These are phyloP conservation scores for Galerucella calmariensis DNA, from an alignment of 2,888 invertebrate genomes.

Conservation along the genomic window DNA sequence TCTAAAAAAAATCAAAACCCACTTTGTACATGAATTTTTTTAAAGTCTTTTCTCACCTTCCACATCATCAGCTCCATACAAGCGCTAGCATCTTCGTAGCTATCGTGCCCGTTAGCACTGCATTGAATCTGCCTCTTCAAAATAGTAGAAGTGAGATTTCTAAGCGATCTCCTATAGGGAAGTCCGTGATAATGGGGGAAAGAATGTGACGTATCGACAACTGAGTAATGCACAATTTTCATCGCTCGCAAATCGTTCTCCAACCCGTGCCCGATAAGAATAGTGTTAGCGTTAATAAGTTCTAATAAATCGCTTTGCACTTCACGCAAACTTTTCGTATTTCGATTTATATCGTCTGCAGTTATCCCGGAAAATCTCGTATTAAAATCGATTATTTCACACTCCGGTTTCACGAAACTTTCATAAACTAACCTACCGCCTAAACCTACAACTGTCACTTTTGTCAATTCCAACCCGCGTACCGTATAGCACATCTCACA, in stretches of 20 bases:
- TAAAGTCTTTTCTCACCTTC: slow-evolving; percentile 73
- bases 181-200: slow-evolving; percentile 89
- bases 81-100: slow-evolving; percentile 90
- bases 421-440: slow-evolving; percentile 85
- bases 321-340: slow-evolving; percentile 75
- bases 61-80: slow-evolving; percentile 90
- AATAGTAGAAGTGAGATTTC: slow-evolving; percentile 77
- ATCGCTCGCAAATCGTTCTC: slow-evolving; percentile 93
- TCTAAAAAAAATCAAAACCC: not conserved
- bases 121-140: slow-evolving; percentile 86
- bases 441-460: slow-evolving; percentile 84
- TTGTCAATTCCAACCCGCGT: slow-evolving; percentile 85
- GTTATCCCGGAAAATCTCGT: slow-evolving; percentile 95
- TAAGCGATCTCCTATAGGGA: slow-evolving; percentile 85
- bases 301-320: slow-evolving; percentile 88
- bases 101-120: slow-evolving; percentile 84
- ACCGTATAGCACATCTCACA: slow-evolving; percentile 98
- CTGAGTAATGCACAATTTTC: slow-evolving; percentile 82
- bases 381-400: slow-evolving; percentile 90
- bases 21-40: slow-evolving; percentile 15
- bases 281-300: slow-evolving; percentile 83
- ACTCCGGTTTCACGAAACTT: slow-evolving; percentile 83
- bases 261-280: slow-evolving; percentile 94
- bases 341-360: slow-evolving; percentile 69
- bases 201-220: slow-evolving; percentile 90